Evolutionary conservation across 2,113 vertebrate species (phyloP).

Genomic region (Tyrannus savana): DNA sequence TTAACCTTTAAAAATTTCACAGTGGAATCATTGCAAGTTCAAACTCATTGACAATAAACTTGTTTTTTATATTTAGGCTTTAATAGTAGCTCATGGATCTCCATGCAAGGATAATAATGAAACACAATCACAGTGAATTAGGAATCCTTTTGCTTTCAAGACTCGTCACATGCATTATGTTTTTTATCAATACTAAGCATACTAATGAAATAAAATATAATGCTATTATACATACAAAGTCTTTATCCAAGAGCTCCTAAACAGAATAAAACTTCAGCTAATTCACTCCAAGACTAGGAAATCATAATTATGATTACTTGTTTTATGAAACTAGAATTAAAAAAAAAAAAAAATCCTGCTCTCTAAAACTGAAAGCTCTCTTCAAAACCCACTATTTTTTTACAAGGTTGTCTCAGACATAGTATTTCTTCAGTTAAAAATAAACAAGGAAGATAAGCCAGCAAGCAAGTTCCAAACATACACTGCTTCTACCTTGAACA

Average conservation of each 20-base stretch:
- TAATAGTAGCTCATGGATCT: not conserved
- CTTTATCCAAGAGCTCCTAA: not conserved
- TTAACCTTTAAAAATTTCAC: not conserved
- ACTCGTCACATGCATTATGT: fast-evolving
- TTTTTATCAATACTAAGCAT: not conserved
- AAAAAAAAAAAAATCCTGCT: not conserved
- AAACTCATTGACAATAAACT: not conserved
- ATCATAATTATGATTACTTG: not conserved
- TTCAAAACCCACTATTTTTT: not conserved
- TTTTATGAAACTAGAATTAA: not conserved
- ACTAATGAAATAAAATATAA: not conserved
- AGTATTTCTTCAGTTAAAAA: not conserved
- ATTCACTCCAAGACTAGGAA: not conserved
- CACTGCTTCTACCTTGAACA: not conserved
- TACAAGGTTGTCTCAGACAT: not conserved
- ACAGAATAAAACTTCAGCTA: not conserved
- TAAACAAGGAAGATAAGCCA: not conserved
- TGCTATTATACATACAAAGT: not conserved
- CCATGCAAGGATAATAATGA: not conserved
- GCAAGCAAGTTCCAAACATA: not conserved
- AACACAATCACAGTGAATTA: not conserved
- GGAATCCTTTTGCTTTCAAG: not conserved
- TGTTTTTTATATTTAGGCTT: not conserved
- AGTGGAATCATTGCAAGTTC: not conserved
- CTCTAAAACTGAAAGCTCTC: not conserved